A percentile compares a stretch with the other conserved stretches of the same genome.
phyloP scores from a whole-genome alignment of 37 sponge, comb jelly and placozoan species.

The Halichondria panicea region DNA sequence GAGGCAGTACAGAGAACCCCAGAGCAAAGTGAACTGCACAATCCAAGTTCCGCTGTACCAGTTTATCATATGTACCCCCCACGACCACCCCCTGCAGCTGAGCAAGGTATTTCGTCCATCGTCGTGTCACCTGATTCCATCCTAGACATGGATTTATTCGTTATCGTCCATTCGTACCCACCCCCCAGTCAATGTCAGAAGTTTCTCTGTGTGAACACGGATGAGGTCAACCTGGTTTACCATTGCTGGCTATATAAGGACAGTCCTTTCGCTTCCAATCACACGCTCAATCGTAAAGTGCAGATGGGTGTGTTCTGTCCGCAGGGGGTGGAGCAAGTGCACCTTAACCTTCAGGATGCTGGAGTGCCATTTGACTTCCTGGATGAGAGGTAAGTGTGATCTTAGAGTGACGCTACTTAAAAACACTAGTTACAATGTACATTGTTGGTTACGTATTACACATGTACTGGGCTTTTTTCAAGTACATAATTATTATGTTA shows the following conservation, averaged over 20 bases:
- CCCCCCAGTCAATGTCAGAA: slow-evolving; percentile 66
- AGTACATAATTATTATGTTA: neutral
- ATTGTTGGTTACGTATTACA: neutral
- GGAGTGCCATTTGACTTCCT: slow-evolving; percentile 57
- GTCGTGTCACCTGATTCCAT: slow-evolving; percentile 17
- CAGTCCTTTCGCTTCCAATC: slow-evolving; percentile 18
- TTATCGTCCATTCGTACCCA: slow-evolving; percentile 65
- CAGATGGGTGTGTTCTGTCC: slow-evolving; percentile 79
- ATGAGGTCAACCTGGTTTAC: slow-evolving; percentile 78
- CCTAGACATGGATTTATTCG: slow-evolving; percentile 54
- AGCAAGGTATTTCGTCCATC: too few relatives aligned
- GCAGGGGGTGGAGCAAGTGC: slow-evolving; percentile 57
- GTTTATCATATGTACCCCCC: too few relatives aligned
- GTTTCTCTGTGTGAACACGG: slow-evolving; percentile 71
- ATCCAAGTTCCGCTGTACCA: too few relatives aligned
- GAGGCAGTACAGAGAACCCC: too few relatives aligned
- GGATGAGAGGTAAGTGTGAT: slow-evolving; percentile 43
- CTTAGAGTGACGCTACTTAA: too few relatives aligned
- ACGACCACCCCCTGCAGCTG: too few relatives aligned
- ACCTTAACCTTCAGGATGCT: slow-evolving; percentile 70
- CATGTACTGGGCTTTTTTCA: neutral
- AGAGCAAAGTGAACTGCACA: too few relatives aligned
- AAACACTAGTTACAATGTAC: too few relatives aligned
- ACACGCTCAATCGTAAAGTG: slow-evolving; percentile 29
- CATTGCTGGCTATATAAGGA: slow-evolving; percentile 75